These are phyloP conservation scores for Acrobasis consociella DNA, from an alignment of 2,888 invertebrate species.

Conservation along the genomic window DNA sequence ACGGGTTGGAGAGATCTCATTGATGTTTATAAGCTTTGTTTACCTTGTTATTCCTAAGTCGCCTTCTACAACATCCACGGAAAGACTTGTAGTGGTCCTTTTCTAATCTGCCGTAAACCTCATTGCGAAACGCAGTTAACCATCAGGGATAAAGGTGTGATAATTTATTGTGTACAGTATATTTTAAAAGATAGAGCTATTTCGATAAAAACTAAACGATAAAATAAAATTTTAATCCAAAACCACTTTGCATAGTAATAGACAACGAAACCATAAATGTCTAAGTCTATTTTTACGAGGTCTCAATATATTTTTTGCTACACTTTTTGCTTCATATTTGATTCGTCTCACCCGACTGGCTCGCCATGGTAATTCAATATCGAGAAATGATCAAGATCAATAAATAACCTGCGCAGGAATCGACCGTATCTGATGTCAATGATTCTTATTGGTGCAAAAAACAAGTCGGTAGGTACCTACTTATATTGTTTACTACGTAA, in stretches of 20 bases:
- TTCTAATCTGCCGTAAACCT: too few species aligned
- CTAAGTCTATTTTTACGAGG: conserved; percentile 25
- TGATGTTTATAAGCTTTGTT: too few species aligned
- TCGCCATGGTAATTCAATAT: conserved; percentile 14
- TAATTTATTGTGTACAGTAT: too few species aligned
- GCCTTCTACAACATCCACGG: too few species aligned
- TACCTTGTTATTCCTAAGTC: too few species aligned
- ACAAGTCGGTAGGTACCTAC: background rate
- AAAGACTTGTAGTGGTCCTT: too few species aligned
- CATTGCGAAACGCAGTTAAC: too few species aligned
- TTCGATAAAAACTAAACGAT: too few species aligned
- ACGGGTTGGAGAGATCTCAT: too few species aligned
- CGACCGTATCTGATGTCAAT: conserved; percentile 8
- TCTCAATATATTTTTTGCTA: conserved; percentile 22
- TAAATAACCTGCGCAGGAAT: conserved; percentile 6
- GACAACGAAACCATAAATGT: conserved; percentile 17
- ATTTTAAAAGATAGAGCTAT: too few species aligned
- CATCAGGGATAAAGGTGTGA: too few species aligned
- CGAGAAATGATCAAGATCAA: conserved; percentile 10
- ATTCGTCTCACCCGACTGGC: conserved; percentile 4
- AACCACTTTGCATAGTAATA: conserved; percentile 20
- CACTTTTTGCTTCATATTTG: too few species aligned
- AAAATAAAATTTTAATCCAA: background rate
- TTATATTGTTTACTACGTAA: background rate
- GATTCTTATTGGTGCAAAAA: conserved; percentile 7